Conservation (phyloP, 2,888 invertebrate genomes). For the Pelosia muscerda region DNA sequence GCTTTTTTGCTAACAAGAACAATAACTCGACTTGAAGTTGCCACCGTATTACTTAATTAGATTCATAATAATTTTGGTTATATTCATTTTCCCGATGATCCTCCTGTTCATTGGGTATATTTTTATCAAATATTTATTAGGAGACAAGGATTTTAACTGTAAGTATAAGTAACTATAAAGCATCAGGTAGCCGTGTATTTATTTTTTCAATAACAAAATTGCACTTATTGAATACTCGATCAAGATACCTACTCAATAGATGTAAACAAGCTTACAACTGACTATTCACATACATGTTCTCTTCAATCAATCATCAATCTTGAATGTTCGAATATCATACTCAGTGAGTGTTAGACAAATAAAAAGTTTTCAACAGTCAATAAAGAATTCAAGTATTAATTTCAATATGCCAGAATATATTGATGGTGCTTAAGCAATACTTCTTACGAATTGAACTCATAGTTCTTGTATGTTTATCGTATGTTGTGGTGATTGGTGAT, state of each 20-base stretch:
- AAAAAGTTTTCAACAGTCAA: neutral
- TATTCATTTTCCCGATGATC: too few relatives aligned
- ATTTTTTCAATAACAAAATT: neutral
- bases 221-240: neutral
- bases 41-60: too few relatives aligned
- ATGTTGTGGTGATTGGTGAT: conserved; percentile 13
- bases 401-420: neutral
- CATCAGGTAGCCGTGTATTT: neutral
- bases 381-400: neutral
- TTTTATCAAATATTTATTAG: too few relatives aligned
- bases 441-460: conserved; percentile 1
- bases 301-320: neutral
- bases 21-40: too few relatives aligned
- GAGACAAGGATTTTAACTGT: too few relatives aligned
- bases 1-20: too few relatives aligned
- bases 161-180: neutral
- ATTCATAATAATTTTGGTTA: too few relatives aligned
- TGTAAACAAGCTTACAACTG: neutral
- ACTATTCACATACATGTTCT: neutral
- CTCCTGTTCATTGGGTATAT: too few relatives aligned
- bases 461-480: neutral
- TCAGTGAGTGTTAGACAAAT: neutral
- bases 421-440: conserved; percentile 15
- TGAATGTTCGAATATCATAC: neutral
- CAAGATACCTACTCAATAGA: neutral